Percentiles rank a stretch among this genome's conserved stretches.
These are phyloP conservation scores for Blera fallax DNA, from an alignment of 2,888 invertebrate species.

Conservation along the genomic window DNA sequence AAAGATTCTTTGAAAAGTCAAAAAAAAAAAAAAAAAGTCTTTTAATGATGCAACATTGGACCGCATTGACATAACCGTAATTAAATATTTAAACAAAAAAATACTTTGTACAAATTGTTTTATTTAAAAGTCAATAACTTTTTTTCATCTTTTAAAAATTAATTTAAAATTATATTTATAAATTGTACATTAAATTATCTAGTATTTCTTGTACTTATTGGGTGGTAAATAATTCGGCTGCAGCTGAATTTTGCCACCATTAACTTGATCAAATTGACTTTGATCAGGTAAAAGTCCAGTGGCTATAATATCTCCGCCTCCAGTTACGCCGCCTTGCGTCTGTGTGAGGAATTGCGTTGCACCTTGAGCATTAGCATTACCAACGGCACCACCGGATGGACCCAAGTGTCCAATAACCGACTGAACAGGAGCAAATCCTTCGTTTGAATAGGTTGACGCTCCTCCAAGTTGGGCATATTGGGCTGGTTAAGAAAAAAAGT, in stretches of 20 bases:
- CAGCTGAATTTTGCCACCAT: neutral
- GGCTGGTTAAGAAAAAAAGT: constrained; percentile 72
- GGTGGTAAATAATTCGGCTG: constrained; percentile 38
- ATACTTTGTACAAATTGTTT: neutral
- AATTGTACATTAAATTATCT: constrained; percentile 10
- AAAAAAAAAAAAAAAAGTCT: neutral
- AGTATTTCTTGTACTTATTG: constrained; percentile 27
- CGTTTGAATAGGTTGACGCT: constrained; percentile 76
- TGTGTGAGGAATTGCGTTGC: constrained; percentile 11
- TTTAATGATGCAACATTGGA: neutral
- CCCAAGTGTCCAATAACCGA: constrained; percentile 78
- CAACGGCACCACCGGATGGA: constrained; percentile 12
- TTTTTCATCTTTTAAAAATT: neutral
- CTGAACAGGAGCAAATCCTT: constrained; percentile 78
- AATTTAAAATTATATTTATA: neutral
- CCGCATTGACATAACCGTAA: neutral
- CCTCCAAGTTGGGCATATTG: constrained; percentile 80
- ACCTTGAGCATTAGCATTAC: neutral
- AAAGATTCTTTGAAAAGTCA: neutral
- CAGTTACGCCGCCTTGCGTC: neutral
- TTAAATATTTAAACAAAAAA: neutral
- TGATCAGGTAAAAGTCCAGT: neutral
- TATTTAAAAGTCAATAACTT: neutral
- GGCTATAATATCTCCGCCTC: neutral
- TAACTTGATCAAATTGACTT: constrained; percentile 18